Base-by-base conservation (phyloP, 2,888 invertebrate genomes). In the Lucinisca nassula region DNA sequence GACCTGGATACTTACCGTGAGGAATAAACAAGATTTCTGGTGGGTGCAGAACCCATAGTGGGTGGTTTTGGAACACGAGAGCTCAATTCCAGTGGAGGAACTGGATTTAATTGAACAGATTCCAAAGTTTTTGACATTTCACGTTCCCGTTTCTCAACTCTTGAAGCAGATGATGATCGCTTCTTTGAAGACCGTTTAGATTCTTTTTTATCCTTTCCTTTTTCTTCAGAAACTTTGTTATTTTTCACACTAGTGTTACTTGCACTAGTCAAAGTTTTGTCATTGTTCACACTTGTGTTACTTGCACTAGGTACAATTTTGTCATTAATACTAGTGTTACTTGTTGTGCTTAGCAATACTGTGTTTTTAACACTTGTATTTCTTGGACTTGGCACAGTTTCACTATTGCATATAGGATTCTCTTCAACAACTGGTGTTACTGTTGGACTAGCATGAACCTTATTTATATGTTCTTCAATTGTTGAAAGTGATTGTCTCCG, bases 1-100 rank as follows among this genome's bases (percentile, higher is more conserved):
- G 51, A 4, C 21, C 51, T 27, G 24, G 24, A 67, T 67, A 67
- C 88, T 92, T 90, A 95, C 95, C 95, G 94, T 84, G 94, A 94
- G 81, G 92, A 92, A 77, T 90, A 89, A 24, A 93, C 92, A 73
- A 93, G 92, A 61, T 93, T 92, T 87, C 92, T 93, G 82, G 92
- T 94, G 10, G 95, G 95, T 24, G 95, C 94, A 70, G 90, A 90
- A 17, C 95, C 95, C 24, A 93, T 93, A n/a, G 72, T 84, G n/a
- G 95, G 95, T 27, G 95, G 95, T 82, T 94, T 93, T 21, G 94
- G 95, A 24, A 94, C 83, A 35, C 87, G 89, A 1, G 92, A 89
- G 30, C 92, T 91, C 21, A 92, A 82, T 30, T 89, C 88, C 77
- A 85, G 81, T 37, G 85, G 87, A 67, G 90, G 92, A 72, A 83